phyloP scores from a whole-genome alignment of 2,113 vertebrate genomes.

The Platichthys flesus region DNA sequence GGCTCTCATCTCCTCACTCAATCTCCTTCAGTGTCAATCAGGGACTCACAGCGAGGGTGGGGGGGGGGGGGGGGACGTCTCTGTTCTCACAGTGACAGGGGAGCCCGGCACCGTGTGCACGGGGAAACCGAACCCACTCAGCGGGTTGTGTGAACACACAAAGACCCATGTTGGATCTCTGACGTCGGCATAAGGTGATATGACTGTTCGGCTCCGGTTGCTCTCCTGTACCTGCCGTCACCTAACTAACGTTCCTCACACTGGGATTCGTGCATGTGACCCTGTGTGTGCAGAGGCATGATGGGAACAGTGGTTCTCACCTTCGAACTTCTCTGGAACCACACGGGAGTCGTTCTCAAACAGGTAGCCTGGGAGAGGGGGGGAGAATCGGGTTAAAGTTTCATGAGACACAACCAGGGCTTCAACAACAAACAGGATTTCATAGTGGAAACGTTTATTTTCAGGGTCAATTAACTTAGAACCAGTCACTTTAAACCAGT shows the following conservation, averaged over 20 bases:
- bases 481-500: too few species aligned
- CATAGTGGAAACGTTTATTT: neutral
- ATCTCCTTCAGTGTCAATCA: constrained; percentile 56
- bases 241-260: constrained; percentile 1
- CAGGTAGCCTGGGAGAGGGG: constrained; percentile 86
- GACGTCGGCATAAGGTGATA: constrained; percentile 18
- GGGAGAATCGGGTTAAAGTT: constrained; percentile 23
- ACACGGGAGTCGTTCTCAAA: constrained; percentile 95
- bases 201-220: constrained; percentile 37
- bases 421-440: constrained; percentile 12
- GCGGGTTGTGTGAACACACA: neutral
- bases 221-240: constrained; percentile 15
- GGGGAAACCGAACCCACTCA: constrained; percentile 61
- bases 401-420: neutral
- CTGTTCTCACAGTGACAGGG: constrained; percentile 44
- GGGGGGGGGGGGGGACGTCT: constrained; percentile 9
- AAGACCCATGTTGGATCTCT: neutral
- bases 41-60: constrained; percentile 45
- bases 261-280: constrained; percentile 1
- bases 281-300: constrained; percentile 19
- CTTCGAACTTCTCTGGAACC: constrained; percentile 97
- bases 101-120: constrained; percentile 26
- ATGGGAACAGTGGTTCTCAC: constrained; percentile 75
- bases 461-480: neutral
- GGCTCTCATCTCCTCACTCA: constrained; percentile 48